Conservation (phyloP, 2,888 invertebrate species). For the Fragum fragum region DNA sequence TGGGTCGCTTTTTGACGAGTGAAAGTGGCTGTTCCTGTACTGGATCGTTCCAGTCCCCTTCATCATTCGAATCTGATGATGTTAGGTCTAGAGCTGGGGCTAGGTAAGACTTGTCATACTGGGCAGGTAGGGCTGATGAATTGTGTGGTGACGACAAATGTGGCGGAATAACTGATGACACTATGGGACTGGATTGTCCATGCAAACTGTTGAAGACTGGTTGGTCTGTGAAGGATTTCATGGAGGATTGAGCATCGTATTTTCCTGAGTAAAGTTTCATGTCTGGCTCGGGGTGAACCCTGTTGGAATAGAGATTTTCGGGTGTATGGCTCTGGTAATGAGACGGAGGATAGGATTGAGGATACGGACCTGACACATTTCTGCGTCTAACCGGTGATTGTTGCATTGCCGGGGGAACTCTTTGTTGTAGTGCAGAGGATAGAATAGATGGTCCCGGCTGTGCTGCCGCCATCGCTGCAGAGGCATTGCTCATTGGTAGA, state of each 20-base stretch:
- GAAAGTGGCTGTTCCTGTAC: slow-evolving; percentile 73
- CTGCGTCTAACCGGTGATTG: slow-evolving; percentile 60
- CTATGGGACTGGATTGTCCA: slow-evolving; percentile 53
- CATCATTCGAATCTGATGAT: slow-evolving; percentile 66
- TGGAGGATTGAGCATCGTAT: slow-evolving; percentile 52
- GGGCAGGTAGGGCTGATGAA: slow-evolving; percentile 32
- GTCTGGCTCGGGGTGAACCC: slow-evolving; percentile 44
- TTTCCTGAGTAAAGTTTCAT: slow-evolving; percentile 54
- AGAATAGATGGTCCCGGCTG: slow-evolving; percentile 4
- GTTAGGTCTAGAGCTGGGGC: slow-evolving; percentile 56
- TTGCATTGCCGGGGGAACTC: slow-evolving; percentile 41
- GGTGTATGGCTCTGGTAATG: slow-evolving; percentile 4
- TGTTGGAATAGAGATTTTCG: slow-evolving; percentile 44
- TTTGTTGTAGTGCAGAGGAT: slow-evolving; percentile 19
- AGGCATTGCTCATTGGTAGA: slow-evolving; percentile 23
- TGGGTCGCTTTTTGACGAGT: slow-evolving; percentile 69
- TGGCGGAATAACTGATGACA: slow-evolving; percentile 51
- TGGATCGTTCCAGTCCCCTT: slow-evolving; percentile 59
- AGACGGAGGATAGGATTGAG: slow-evolving; percentile 29
- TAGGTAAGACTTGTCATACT: slow-evolving; percentile 55
- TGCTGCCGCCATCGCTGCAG: slow-evolving; percentile 2
- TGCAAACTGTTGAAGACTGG: slow-evolving; percentile 35
- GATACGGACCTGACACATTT: slow-evolving; percentile 41
- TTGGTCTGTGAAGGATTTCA: slow-evolving; percentile 62
- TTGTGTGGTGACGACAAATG: slow-evolving; percentile 48